Evolutionary conservation across 64 coral and sea anemone species (phyloP).

Genomic region (Porites lutea): DNA sequence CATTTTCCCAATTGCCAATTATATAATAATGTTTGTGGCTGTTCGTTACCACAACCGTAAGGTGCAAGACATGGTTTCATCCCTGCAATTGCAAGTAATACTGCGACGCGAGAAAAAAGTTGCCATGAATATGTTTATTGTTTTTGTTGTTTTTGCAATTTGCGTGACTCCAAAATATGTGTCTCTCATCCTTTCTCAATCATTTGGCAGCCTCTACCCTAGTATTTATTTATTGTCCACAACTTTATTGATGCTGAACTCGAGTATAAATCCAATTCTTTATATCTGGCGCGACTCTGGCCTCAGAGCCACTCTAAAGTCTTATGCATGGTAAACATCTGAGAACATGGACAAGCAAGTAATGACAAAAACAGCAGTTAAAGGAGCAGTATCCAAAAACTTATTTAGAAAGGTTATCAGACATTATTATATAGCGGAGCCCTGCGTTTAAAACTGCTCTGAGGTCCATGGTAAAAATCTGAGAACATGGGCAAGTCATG

Average conservation of each 20-base stretch:
- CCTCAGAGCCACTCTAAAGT: neutral
- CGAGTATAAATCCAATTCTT: constrained; percentile 14
- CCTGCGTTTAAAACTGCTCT: too few species aligned
- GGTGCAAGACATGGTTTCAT: neutral
- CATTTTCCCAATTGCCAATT: neutral
- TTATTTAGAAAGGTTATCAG: too few species aligned
- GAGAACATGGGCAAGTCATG: too few species aligned
- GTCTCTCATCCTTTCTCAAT: neutral
- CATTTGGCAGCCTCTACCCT: neutral
- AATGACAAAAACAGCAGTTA: too few species aligned
- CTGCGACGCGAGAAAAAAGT: neutral
- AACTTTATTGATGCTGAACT: neutral
- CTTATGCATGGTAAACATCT: too few species aligned
- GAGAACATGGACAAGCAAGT: too few species aligned
- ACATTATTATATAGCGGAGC: too few species aligned
- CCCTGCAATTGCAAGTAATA: neutral
- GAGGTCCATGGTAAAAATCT: too few species aligned
- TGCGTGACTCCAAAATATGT: neutral
- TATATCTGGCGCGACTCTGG: neutral
- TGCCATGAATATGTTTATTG: neutral
- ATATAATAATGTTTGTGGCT: neutral
- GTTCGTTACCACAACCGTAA: constrained; percentile 1
- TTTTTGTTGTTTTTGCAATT: neutral
- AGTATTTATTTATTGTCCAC: neutral
- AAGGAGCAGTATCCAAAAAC: too few species aligned